Evolutionary conservation across 2,113 vertebrate genomes (phyloP).

Genomic region (Serilophus lunatus): DNA sequence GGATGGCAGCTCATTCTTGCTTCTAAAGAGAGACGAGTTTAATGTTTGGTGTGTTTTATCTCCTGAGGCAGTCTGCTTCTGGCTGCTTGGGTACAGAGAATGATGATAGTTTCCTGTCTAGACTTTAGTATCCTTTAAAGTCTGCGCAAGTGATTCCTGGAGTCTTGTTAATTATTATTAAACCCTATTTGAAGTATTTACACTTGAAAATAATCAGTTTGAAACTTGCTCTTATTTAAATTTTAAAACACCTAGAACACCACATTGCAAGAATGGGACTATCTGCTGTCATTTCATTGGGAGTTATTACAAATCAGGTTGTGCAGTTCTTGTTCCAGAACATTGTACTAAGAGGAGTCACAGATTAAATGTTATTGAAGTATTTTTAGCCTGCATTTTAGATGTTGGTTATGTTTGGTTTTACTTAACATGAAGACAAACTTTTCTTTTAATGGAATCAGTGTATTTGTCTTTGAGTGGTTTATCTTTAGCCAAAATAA

Average conservation of each 20-base stretch:
- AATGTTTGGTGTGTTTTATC: neutral
- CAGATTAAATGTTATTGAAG: neutral
- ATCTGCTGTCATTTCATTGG: neutral
- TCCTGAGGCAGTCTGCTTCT: neutral
- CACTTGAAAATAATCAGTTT: neutral
- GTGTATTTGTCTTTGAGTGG: neutral
- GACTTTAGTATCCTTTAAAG: neutral
- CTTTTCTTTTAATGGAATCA: neutral
- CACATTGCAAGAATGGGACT: neutral
- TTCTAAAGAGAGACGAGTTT: neutral
- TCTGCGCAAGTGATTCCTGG: neutral
- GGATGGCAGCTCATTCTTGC: neutral
- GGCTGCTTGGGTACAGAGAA: neutral
- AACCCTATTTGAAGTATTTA: neutral
- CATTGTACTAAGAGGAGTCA: neutral
- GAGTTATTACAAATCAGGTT: neutral
- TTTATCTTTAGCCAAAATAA: neutral
- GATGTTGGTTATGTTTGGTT: neutral
- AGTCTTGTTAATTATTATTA: neutral
- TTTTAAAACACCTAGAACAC: neutral
- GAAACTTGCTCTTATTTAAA: neutral
- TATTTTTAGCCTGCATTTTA: neutral
- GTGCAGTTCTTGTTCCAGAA: neutral
- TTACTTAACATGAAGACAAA: neutral
- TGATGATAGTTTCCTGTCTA: neutral